Evolutionary conservation across 2,113 vertebrate species (phyloP), one percentile per base, ranked within the genome.

Genomic region (Puffinus mauretanicus): DNA sequence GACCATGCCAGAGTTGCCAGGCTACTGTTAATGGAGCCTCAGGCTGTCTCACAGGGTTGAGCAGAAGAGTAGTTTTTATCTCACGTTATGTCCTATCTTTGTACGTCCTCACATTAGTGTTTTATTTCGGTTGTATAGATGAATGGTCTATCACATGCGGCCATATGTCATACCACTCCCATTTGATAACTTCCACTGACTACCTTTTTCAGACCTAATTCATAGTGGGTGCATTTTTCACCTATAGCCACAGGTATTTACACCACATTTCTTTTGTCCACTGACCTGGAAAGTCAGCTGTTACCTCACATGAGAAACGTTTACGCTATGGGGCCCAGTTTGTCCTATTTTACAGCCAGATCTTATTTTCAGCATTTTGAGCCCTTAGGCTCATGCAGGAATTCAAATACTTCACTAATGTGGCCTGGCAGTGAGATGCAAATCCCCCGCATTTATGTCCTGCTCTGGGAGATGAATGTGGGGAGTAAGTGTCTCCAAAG

Each of bases 221-320:
- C 54, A 42, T 22, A 66, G 36, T 30, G 46, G 36, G 18, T 82
- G 24, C 14, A 34, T 89, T 86, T 75, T 79, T 69, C 27, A 71
- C 77, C 77, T 79, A 52, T 16, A 78, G 77, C 47, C 52, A 81
- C 30, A 52, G 61, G 40, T 79, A 89, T 44, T 95, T 87, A n/a
- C 49, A 82, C 32, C 30, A 46, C 36, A 61, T 82, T 80, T 91
- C 66, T 94, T 91, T 80, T 69, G 36, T 32, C 32, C 1, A 3
- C 42, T 94, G 77, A 82, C 62, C 75, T 91, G 81, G 65, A 91
- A 96, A 97, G 49, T 91, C 81, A 94, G 75, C 81, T 95, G 60
- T 77, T 93, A 60, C 64, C 38, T 91, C 86, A 88, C 54, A 66
- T 2, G 26, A 89, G 58, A 94, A 85, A 82, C 76, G 60, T 73